These are phyloP conservation scores for Coremacera marginata DNA, from an alignment of 2,888 invertebrate species.

Conservation along the genomic window DNA sequence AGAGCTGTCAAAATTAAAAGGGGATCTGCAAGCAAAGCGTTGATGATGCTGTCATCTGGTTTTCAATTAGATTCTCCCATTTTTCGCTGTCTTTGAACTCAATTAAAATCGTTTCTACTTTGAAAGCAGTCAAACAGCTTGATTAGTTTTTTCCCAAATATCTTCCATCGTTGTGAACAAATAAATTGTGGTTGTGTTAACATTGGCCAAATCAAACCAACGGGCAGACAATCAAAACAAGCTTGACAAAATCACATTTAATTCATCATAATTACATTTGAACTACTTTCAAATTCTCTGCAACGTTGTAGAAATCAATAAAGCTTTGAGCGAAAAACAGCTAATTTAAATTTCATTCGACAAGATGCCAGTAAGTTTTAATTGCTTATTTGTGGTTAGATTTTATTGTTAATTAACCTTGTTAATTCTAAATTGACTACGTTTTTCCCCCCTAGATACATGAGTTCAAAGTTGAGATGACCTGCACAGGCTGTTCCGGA, in stretches of 20 bases:
- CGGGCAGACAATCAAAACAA: neutral
- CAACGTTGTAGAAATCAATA: constrained; percentile 26
- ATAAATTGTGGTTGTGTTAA: neutral
- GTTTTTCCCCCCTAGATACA: constrained; percentile 72
- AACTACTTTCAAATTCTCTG: neutral
- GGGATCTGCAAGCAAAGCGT: neutral
- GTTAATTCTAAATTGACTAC: neutral
- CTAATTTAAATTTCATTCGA: neutral
- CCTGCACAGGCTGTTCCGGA: constrained; percentile 92
- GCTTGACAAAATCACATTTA: neutral
- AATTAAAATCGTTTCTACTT: constrained; percentile 1
- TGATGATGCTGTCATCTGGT: constrained; percentile 4
- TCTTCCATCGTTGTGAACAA: neutral
- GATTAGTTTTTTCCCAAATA: neutral
- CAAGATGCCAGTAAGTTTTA: constrained; percentile 59
- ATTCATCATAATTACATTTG: neutral
- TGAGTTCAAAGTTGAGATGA: constrained; percentile 92
- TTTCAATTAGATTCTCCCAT: neutral
- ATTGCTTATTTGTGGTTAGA: neutral
- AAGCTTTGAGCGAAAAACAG: neutral
- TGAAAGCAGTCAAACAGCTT: neutral
- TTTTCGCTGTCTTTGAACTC: neutral
- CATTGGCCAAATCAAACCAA: neutral
- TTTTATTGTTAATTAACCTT: neutral
- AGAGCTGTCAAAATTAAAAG: too few relatives aligned